Percentiles rank a stretch among this genome's conserved stretches.
Evolutionary conservation across 1,140 invertebrate genomes (phyloP).

Genomic region (Dendrolimus punctatus): DNA sequence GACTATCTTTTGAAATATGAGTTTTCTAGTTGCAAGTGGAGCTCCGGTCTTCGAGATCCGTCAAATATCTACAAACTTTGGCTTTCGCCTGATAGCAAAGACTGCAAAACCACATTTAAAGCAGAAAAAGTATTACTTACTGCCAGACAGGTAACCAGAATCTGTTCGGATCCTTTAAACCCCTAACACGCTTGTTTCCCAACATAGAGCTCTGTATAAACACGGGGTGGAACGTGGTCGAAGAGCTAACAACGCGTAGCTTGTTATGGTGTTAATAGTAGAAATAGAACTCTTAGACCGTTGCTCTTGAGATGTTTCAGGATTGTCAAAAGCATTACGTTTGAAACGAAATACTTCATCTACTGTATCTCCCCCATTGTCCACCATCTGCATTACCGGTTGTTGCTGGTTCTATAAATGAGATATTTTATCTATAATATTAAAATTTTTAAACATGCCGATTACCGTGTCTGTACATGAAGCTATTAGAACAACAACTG

Average conservation of each 20-base stretch:
- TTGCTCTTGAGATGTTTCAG: slow-evolving; percentile 1
- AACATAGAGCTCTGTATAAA: slow-evolving; percentile 75
- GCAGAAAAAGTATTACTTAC: slow-evolving; percentile 57
- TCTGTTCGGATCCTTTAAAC: slow-evolving; percentile 64
- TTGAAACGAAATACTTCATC: slow-evolving; percentile 53
- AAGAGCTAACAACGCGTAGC: slow-evolving; percentile 71
- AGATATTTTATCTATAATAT: neutral
- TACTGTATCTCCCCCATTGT: slow-evolving; percentile 47
- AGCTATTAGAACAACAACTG: too few relatives aligned
- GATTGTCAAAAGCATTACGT: slow-evolving; percentile 21
- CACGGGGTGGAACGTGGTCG: slow-evolving; percentile 70
- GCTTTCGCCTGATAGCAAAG: neutral
- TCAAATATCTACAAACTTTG: neutral
- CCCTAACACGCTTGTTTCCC: slow-evolving; percentile 75
- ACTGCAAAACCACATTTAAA: neutral
- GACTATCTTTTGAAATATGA: too few relatives aligned
- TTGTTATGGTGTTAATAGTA: slow-evolving; percentile 72
- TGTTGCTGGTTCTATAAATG: slow-evolving; percentile 38
- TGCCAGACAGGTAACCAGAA: slow-evolving; percentile 81
- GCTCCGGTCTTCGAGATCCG: too few relatives aligned
- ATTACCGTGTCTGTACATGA: too few relatives aligned
- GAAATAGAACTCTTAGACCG: slow-evolving; percentile 13
- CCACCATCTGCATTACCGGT: slow-evolving; percentile 57
- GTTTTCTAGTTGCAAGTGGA: too few relatives aligned
- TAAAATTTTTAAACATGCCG: neutral